Percentiles rank a stretch among this genome's conserved stretches.
phyloP scores from a whole-genome alignment of 1,140 invertebrate species.

The Trichoplusia ni region DNA sequence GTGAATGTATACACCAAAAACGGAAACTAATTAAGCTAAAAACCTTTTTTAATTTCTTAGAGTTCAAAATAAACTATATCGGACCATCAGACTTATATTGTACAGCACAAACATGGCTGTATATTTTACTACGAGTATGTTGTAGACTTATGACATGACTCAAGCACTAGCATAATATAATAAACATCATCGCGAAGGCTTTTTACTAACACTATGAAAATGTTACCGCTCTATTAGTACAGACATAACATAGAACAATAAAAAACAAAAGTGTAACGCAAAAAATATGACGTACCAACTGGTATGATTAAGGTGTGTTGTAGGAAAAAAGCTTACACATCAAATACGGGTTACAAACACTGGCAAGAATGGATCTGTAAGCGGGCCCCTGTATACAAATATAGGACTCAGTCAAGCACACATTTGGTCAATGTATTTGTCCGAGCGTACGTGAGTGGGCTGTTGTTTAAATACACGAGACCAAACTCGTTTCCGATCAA shows the following conservation, averaged over 20 bases:
- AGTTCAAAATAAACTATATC: too few relatives aligned
- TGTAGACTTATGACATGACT: not conserved
- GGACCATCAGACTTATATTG: too few relatives aligned
- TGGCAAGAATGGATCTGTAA: conserved; percentile 13
- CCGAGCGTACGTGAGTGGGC: conserved; percentile 6
- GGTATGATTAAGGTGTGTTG: not conserved
- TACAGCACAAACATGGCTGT: too few relatives aligned
- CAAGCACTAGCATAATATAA: not conserved
- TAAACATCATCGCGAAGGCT: not conserved
- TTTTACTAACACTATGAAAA: not conserved
- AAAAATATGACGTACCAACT: not conserved
- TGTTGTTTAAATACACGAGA: conserved; percentile 16
- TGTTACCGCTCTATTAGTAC: not conserved
- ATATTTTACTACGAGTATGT: not conserved
- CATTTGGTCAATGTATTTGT: conserved; percentile 4
- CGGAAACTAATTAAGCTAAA: too few relatives aligned
- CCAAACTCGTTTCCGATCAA: conserved; percentile 5
- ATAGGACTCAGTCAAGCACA: conserved; percentile 16
- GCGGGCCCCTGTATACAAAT: conserved; percentile 7
- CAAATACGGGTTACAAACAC: conserved; percentile 2
- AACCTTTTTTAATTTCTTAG: too few relatives aligned
- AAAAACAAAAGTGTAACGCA: not conserved
- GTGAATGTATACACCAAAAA: too few relatives aligned
- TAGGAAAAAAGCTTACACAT: not conserved
- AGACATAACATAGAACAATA: not conserved